Base-by-base conservation (phyloP, 2,113 vertebrate species). In the Agapornis roseicollis region DNA sequence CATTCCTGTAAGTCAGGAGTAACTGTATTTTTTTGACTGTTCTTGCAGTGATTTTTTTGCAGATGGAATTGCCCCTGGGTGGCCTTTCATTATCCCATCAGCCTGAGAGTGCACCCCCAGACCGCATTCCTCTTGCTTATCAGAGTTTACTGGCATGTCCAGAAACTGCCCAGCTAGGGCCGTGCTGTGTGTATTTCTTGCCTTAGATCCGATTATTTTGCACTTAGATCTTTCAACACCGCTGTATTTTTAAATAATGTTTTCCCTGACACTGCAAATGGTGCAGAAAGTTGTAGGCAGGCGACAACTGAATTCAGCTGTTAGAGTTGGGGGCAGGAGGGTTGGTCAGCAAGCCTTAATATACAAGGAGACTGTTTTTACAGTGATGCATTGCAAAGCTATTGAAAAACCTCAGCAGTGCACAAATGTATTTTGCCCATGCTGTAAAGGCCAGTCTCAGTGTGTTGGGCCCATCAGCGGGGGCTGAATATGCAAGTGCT, bases 401-500 rank as follows among this genome's bases (percentile, higher is more conserved):
- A 2, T 20, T 79, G 80, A 56, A 37, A 93, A 85, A 22, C 58
- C n/a, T 77, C 66, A 55, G 1, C 7, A 14, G 58, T 23, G 56
- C 70, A 58, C 84, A 76, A 58, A 37, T 16, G 46, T 77, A 83
- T 58, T 46, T 72, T 46, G 53, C 29, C 19, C 6, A 1, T 1
- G 13, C 65, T 74, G 42, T 9, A 22, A 68, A 93, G 64, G 85
- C 85, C 87, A 27, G 44, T 0, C 1, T 44, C 0, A 2, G 23
- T 6, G 0, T 7, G 6, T 7, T 14, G 49, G 80, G 42, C 0
- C 1, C 41, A 12, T 10, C 17, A 0, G 23, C 0, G 6, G 44
- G 19, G 35, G 24, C 63, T 64, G 84, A 23, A 53, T 17, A 2
- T 37, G 83, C 68, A 53, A 52, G 53, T 1, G 17, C 55, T 86